These are phyloP conservation scores for Sphyrna mokarran DNA, from an alignment of 2,113 vertebrate species.

Conservation along the genomic window DNA sequence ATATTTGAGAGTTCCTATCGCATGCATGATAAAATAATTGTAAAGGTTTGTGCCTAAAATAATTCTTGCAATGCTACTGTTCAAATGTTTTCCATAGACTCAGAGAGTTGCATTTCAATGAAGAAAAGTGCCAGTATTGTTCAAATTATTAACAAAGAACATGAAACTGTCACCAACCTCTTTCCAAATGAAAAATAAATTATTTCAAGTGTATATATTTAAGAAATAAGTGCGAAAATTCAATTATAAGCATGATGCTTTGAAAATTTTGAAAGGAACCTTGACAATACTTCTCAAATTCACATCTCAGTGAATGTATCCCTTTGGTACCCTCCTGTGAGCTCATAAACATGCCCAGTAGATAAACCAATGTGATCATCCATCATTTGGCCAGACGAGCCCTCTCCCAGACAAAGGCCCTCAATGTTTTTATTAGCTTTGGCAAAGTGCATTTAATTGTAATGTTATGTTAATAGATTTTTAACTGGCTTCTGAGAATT, in stretches of 20 bases:
- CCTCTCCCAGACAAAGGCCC: not conserved
- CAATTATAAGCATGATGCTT: not conserved
- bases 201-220: not conserved
- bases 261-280: not conserved
- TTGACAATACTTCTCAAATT: not conserved
- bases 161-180: not conserved
- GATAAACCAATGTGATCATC: not conserved
- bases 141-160: not conserved
- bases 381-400: not conserved
- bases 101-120: not conserved
- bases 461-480: slow-evolving; percentile 13
- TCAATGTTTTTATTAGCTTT: not conserved
- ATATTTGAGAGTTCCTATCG: not conserved
- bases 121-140: not conserved
- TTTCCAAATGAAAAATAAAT: not conserved
- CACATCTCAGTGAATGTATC: not conserved
- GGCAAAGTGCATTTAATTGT: slow-evolving; percentile 17
- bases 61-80: not conserved
- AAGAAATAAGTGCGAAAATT: not conserved
- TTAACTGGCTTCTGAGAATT: not conserved
- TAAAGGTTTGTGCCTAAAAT: not conserved
- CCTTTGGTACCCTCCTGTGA: not conserved
- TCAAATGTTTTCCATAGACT: not conserved
- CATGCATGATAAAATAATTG: not conserved
- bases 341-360: not conserved